Evolutionary conservation across 2,113 vertebrate genomes (phyloP).

Genomic region (Syrrhaptes paradoxus): DNA sequence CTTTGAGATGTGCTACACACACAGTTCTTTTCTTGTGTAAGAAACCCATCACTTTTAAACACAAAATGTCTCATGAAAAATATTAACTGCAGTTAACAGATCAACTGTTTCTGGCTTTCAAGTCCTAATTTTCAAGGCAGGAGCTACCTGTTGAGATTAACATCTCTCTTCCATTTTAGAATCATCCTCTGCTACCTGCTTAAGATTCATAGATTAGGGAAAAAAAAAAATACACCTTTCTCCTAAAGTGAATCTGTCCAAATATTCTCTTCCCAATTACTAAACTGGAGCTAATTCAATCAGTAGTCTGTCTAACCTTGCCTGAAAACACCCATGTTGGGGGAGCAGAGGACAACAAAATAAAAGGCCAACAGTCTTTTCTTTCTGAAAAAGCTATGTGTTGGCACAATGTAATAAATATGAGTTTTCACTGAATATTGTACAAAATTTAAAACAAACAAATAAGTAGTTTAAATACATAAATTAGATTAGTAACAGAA

Average conservation of each 20-base stretch:
- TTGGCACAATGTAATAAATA: neutral
- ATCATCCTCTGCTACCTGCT: neutral
- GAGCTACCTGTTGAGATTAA: neutral
- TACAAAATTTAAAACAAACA: neutral
- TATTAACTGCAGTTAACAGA: neutral
- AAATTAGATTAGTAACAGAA: neutral
- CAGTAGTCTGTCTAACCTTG: neutral
- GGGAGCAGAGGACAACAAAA: neutral
- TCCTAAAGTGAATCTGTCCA: neutral
- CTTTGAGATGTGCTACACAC: neutral
- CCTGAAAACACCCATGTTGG: neutral
- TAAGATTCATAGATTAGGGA: neutral
- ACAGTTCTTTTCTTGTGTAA: neutral
- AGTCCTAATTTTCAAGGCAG: neutral
- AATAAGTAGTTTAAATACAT: neutral
- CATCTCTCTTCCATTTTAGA: neutral
- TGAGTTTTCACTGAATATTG: neutral
- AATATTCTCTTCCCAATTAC: neutral
- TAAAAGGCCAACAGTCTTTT: neutral
- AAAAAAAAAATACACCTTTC: neutral
- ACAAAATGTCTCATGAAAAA: neutral
- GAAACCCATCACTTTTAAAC: neutral
- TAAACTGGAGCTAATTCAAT: neutral
- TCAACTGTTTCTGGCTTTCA: neutral
- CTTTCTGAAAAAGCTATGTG: neutral